Conservation (phyloP, 1,140 invertebrate genomes). For the Elysia chlorotica region DNA sequence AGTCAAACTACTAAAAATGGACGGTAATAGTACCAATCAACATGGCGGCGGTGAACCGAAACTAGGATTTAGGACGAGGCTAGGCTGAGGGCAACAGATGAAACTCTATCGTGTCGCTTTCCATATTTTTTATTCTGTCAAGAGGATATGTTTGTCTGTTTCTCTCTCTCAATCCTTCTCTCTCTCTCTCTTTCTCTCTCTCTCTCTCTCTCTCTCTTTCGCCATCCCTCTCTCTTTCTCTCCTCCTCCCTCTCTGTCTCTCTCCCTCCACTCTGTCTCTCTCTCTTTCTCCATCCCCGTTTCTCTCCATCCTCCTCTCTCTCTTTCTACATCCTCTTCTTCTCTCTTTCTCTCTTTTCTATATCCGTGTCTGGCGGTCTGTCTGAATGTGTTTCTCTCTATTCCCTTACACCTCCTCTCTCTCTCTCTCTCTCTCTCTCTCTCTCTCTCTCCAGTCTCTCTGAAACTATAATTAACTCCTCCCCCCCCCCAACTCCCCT, state of each 20-base stretch:
- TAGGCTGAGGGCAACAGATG: too few relatives aligned
- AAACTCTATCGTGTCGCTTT: too few relatives aligned
- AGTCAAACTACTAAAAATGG: too few relatives aligned
- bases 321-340: neutral
- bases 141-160: too few relatives aligned
- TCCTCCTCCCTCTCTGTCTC: neutral
- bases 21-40: too few relatives aligned
- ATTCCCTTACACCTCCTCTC: neutral
- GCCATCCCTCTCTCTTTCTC: neutral
- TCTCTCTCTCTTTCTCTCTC: neutral
- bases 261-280: neutral
- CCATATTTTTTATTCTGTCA: too few relatives aligned
- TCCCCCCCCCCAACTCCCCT: neutral
- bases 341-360: neutral
- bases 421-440: neutral
- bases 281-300: neutral
- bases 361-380: too few relatives aligned
- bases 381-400: neutral
- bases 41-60: too few relatives aligned
- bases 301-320: neutral
- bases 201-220: neutral
- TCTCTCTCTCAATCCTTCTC: neutral
- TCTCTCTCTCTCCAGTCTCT: neutral
- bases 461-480: neutral
- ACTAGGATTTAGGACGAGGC: too few relatives aligned